Conservation (phyloP, 23 tunicate species). For the Clavelina lepadiformis region DNA sequence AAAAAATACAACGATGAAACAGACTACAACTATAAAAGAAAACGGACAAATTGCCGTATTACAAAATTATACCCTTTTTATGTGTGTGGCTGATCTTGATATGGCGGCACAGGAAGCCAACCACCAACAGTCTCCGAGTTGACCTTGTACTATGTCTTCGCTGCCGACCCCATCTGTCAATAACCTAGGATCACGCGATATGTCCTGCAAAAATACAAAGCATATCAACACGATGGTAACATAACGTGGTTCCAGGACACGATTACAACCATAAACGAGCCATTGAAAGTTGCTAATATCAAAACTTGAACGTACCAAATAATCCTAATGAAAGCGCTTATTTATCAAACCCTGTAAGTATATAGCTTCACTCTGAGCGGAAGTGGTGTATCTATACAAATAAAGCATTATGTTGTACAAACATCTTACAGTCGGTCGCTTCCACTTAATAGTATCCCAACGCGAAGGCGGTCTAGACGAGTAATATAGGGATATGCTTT, state of each 20-base stretch:
- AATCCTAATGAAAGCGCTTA: too few species aligned
- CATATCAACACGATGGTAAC: not conserved
- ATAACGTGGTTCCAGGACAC: not conserved
- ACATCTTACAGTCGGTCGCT: conserved; percentile 63
- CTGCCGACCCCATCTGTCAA: conserved; percentile 36
- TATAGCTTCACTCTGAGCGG: too few species aligned
- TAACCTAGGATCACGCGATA: conserved; percentile 38
- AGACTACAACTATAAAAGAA: too few species aligned
- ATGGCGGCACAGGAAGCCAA: conserved; percentile 82
- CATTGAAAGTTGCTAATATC: too few species aligned
- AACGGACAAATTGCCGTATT: too few species aligned
- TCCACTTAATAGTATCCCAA: conserved; percentile 64
- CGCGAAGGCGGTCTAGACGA: conserved; percentile 31
- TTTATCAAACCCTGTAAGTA: too few species aligned
- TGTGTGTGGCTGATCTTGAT: conserved; percentile 33
- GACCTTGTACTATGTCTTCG: conserved; percentile 81
- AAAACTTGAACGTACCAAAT: not conserved
- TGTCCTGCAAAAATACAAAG: conserved; percentile 53
- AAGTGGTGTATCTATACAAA: too few species aligned
- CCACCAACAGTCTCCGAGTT: conserved; percentile 90
- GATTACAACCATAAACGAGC: too few species aligned
- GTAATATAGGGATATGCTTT: conserved; percentile 59
- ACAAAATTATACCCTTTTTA: conserved; percentile 72
- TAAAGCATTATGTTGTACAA: too few species aligned
- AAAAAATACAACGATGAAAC: too few species aligned